Conservation (phyloP, 2,888 invertebrate species). For the Leptopterna dolabrata region DNA sequence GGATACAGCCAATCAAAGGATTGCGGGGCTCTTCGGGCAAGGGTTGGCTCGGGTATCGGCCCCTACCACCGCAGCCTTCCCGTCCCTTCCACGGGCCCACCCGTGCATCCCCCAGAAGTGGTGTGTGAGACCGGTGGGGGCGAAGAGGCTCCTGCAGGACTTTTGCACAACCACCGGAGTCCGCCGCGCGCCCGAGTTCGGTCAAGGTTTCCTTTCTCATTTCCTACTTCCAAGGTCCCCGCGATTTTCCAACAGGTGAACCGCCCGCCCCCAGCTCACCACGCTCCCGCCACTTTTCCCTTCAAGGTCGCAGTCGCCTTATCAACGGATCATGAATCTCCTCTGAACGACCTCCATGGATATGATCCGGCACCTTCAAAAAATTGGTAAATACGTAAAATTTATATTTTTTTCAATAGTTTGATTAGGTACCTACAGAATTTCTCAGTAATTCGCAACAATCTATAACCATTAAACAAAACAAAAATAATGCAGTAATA, state of each 20-base stretch:
- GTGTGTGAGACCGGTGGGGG: neutral
- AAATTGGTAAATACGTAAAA: neutral
- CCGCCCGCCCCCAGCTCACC: neutral
- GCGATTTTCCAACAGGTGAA: neutral
- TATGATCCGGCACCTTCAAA: neutral
- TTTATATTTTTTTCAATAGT: too few species aligned
- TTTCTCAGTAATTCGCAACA: too few species aligned
- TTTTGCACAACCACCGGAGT: neutral
- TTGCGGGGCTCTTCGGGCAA: too few species aligned
- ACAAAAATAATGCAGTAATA: too few species aligned
- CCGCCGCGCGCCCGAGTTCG: slow-evolving; percentile 14
- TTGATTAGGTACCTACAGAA: too few species aligned
- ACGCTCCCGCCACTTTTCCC: neutral
- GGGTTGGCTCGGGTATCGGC: too few species aligned
- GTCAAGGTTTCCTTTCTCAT: slow-evolving; percentile 1
- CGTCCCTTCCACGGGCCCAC: neutral
- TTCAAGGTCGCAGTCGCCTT: neutral
- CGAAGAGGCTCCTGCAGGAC: neutral
- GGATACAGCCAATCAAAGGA: too few species aligned
- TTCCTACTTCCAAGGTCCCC: neutral
- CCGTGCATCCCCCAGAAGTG: neutral
- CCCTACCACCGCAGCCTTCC: neutral
- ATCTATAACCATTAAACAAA: too few species aligned
- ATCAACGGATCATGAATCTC: neutral
- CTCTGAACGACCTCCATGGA: neutral